Evolutionary conservation across 2,888 invertebrate species (phyloP).

Genomic region (Cactoblastis cactorum): DNA sequence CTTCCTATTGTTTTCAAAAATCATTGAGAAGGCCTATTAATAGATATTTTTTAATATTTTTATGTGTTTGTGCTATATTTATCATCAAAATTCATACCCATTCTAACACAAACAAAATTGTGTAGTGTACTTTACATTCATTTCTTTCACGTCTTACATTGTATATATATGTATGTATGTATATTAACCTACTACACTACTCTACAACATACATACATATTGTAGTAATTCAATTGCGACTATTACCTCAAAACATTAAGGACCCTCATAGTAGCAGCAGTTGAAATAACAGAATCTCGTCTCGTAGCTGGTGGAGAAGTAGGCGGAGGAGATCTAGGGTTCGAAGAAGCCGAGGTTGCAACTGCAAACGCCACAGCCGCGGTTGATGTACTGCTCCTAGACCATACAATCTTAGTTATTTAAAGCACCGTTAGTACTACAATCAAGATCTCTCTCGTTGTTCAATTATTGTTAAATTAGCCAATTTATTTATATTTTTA

Average conservation of each 20-base stretch:
- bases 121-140: too few relatives aligned
- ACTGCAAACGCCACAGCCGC: conserved; percentile 95
- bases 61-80: too few relatives aligned
- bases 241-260: conserved; percentile 87
- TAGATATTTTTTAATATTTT: too few relatives aligned
- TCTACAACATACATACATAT: too few relatives aligned
- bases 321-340: conserved; percentile 84
- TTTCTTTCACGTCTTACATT: too few relatives aligned
- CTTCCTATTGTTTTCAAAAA: too few relatives aligned
- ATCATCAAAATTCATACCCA: too few relatives aligned
- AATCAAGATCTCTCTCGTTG: not conserved
- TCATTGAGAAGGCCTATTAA: too few relatives aligned
- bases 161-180: too few relatives aligned
- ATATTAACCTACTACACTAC: too few relatives aligned
- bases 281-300: conserved; percentile 89
- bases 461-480: not conserved
- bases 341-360: conserved; percentile 92
- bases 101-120: too few relatives aligned
- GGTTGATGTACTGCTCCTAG: conserved; percentile 90
- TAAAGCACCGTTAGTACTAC: not conserved
- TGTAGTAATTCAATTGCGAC: conserved; percentile 8
- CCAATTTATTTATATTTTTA: not conserved
- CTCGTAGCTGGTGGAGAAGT: conserved; percentile 71
- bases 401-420: conserved; percentile 23
- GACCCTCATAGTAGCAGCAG: conserved; percentile 96